Percentiles rank a stretch among this genome's conserved stretches.
phyloP scores from a whole-genome alignment of 2,797 vertebrate species.

The Sphenopsis melanotis region DNA sequence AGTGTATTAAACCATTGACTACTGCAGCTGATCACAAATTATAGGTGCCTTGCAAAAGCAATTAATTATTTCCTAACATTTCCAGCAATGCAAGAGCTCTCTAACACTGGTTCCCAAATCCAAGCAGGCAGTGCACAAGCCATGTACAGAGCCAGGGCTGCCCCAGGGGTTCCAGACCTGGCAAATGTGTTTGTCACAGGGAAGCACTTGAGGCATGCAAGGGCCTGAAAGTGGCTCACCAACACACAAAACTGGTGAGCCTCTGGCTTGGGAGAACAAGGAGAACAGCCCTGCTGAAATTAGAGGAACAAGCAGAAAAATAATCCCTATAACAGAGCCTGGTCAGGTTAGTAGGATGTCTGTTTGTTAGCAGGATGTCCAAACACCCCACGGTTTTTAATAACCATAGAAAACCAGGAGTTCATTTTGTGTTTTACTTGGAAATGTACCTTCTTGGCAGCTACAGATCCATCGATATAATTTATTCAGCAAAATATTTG shows the following conservation, averaged over 20 bases:
- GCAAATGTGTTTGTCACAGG: background rate
- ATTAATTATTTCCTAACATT: background rate
- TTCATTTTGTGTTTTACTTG: background rate
- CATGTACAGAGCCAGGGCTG: background rate
- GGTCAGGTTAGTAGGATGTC: background rate
- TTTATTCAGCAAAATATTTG: slow-evolving; percentile 6
- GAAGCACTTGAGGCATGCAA: background rate
- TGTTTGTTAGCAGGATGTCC: background rate
- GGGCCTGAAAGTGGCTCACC: background rate
- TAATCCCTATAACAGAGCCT: background rate
- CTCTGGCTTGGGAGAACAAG: background rate
- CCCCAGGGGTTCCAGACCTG: background rate
- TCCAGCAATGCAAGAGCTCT: background rate
- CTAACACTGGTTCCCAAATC: background rate
- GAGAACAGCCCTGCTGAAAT: background rate
- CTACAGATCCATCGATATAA: background rate
- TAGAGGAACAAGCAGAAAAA: background rate
- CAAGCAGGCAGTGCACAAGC: background rate
- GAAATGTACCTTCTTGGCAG: slow-evolving; percentile 1
- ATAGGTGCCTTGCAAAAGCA: background rate
- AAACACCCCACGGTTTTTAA: background rate
- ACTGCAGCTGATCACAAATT: background rate
- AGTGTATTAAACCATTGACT: background rate
- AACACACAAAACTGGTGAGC: background rate
- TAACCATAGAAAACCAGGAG: background rate